These are phyloP conservation scores for Araneus ventricosus DNA, from an alignment of 1,140 invertebrate genomes.

Conservation along the genomic window DNA sequence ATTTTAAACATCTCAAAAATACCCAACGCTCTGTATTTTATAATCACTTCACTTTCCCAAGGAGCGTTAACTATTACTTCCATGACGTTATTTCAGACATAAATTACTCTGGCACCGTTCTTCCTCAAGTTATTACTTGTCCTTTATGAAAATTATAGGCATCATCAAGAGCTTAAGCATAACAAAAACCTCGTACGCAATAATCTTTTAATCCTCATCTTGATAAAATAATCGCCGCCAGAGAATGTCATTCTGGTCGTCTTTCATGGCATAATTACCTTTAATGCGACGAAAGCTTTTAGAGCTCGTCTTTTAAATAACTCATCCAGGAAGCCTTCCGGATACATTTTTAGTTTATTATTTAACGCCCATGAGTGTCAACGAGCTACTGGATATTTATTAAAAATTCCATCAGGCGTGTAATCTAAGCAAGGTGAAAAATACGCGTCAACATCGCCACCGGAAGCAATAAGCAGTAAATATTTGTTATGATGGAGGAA, in stretches of 20 bases:
- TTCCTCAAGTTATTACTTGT: not conserved
- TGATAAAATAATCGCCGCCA: not conserved
- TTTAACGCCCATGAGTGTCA: not conserved
- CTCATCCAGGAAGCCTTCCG: not conserved
- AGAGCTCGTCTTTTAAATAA: not conserved
- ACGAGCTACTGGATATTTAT: not conserved
- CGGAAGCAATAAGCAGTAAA: not conserved
- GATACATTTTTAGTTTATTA: slow-evolving; percentile 1
- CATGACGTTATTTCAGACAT: not conserved
- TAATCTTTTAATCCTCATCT: slow-evolving; percentile 34
- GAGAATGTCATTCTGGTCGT: not conserved
- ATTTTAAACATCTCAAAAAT: not conserved
- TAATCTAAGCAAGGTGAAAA: not conserved
- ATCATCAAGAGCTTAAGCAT: not conserved
- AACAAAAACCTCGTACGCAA: slow-evolving; percentile 6
- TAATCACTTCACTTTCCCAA: not conserved
- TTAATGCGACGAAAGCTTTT: slow-evolving; percentile 19
- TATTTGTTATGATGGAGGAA: not conserved
- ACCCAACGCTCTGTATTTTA: not conserved
- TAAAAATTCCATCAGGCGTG: slow-evolving; percentile 12
- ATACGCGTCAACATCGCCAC: not conserved
- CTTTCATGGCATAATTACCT: slow-evolving; percentile 32
- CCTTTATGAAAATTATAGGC: not conserved
- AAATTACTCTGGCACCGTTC: not conserved
- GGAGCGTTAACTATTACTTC: not conserved